A percentile compares a stretch with the other conserved stretches of the same genome.
These are phyloP conservation scores for Pyrrhosoma nymphula DNA, from an alignment of 2,888 invertebrate genomes.

Conservation along the genomic window DNA sequence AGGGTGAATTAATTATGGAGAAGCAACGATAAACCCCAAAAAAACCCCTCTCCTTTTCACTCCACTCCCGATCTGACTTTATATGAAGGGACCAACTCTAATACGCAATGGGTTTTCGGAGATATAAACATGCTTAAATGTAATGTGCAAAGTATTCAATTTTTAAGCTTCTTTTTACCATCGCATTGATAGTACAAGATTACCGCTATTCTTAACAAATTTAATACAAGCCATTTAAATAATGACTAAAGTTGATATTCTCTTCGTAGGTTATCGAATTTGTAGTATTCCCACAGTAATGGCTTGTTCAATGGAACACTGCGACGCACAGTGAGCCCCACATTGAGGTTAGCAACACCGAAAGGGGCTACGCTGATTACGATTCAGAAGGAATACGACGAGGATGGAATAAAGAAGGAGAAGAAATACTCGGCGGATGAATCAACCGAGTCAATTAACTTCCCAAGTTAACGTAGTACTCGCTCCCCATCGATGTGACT, in stretches of 20 bases:
- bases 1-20: too few relatives aligned
- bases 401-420: not conserved
- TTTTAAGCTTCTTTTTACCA: too few relatives aligned
- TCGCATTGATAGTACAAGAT: too few relatives aligned
- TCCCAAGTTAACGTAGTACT: not conserved
- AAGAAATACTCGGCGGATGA: not conserved
- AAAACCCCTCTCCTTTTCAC: too few relatives aligned
- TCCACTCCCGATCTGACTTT: too few relatives aligned
- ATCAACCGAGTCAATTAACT: not conserved
- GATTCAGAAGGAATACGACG: not conserved
- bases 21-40: too few relatives aligned
- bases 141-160: too few relatives aligned
- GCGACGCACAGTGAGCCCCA: not conserved
- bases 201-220: too few relatives aligned
- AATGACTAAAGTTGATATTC: not conserved
- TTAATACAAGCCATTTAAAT: not conserved
- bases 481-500: not conserved
- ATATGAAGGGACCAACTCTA: too few relatives aligned
- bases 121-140: too few relatives aligned
- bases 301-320: not conserved
- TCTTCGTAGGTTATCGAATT: not conserved
- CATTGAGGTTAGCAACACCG: not conserved
- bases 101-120: too few relatives aligned
- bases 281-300: not conserved
- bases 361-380: not conserved